Evolutionary conservation across 2,888 invertebrate genomes (phyloP).

Genomic region (Augochlorella aurata): DNA sequence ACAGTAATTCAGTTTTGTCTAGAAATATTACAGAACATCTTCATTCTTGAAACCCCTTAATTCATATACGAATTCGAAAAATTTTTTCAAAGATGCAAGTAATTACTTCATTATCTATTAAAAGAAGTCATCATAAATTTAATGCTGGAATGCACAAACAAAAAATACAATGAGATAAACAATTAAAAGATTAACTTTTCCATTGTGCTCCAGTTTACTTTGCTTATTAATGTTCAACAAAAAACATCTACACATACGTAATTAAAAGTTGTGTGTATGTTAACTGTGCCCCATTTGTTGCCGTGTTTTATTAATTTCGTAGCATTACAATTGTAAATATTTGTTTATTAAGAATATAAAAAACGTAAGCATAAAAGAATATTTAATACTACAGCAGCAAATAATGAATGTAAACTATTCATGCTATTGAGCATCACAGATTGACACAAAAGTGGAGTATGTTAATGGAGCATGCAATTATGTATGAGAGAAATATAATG

Average conservation of each 20-base stretch:
- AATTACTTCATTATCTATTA: not conserved
- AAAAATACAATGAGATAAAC: not conserved
- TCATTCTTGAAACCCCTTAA: not conserved
- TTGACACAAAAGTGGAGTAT: constrained; percentile 34
- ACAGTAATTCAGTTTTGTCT: not conserved
- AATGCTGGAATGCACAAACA: not conserved
- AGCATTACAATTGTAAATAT: constrained; percentile 59
- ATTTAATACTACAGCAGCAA: constrained; percentile 14
- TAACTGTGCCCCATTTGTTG: constrained; percentile 41
- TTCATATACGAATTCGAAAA: not conserved
- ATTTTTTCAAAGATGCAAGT: not conserved
- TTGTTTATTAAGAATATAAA: constrained; percentile 36
- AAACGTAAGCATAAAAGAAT: constrained; percentile 19
- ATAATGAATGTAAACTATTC: constrained; percentile 29
- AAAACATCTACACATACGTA: not conserved
- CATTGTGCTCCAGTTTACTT: constrained; percentile 21
- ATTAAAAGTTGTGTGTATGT: constrained; percentile 28
- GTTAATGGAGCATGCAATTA: constrained; percentile 29
- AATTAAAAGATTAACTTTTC: not conserved
- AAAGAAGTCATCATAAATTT: not conserved
- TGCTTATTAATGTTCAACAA: constrained; percentile 16
- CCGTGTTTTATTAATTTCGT: constrained; percentile 59
- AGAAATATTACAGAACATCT: not conserved
- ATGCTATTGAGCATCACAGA: constrained; percentile 27
- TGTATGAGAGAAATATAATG: constrained; percentile 15